phyloP scores from a whole-genome alignment of 2,113 vertebrate species.

The Labrus mixtus region DNA sequence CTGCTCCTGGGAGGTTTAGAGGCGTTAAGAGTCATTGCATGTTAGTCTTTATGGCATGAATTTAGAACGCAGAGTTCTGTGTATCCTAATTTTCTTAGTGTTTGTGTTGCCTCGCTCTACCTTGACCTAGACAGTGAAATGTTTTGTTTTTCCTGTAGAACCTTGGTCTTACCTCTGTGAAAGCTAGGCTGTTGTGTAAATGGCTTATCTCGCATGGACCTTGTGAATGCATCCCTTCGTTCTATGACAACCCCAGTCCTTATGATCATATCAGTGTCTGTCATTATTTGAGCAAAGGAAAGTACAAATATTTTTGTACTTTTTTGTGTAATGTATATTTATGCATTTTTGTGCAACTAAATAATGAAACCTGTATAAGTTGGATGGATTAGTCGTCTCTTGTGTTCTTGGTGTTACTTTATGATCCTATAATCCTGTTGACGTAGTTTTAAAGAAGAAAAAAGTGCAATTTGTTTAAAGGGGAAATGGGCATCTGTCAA shows the following conservation, averaged over 20 bases:
- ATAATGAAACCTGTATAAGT: constrained; percentile 83
- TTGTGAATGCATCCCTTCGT: constrained; percentile 79
- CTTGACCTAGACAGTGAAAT: constrained; percentile 69
- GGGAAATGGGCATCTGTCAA: constrained; percentile 68
- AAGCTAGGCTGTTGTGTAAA: constrained; percentile 79
- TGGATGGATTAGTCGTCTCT: constrained; percentile 79
- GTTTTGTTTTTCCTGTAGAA: constrained; percentile 77
- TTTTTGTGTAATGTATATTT: constrained; percentile 82
- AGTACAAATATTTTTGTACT: constrained; percentile 78
- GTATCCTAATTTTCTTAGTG: constrained; percentile 78
- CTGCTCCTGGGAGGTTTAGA: constrained; percentile 67
- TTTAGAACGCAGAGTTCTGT: constrained; percentile 80
- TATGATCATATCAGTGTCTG: constrained; percentile 75
- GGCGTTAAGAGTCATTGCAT: constrained; percentile 78
- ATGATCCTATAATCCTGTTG: constrained; percentile 79
- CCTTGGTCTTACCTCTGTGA: constrained; percentile 79
- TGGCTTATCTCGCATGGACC: constrained; percentile 81
- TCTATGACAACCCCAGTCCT: constrained; percentile 71
- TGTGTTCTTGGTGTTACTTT: constrained; percentile 81
- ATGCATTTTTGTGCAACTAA: constrained; percentile 83
- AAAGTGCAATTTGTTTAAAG: constrained; percentile 84
- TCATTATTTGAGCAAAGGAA: constrained; percentile 80
- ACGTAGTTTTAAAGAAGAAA: constrained; percentile 77
- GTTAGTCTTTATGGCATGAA: constrained; percentile 82
- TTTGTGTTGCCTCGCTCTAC: constrained; percentile 74